Percentiles rank a stretch among this genome's conserved stretches.
These are phyloP conservation scores for Corythaeola cristata DNA, from an alignment of 2,113 vertebrate species.

Conservation along the genomic window DNA sequence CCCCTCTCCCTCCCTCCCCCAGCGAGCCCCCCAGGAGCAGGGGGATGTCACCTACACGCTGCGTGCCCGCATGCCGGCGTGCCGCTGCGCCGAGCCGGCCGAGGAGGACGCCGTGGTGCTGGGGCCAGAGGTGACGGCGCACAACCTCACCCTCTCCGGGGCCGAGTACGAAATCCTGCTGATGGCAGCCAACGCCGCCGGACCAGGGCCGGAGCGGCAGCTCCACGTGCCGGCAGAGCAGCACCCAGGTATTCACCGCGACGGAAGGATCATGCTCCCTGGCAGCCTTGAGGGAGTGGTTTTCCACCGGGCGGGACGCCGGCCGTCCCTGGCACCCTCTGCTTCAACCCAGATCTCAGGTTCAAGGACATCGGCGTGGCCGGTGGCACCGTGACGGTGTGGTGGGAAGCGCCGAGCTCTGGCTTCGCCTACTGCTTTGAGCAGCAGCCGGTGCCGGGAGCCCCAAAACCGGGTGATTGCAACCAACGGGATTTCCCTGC, in stretches of 20 bases:
- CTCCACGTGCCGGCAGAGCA: not conserved
- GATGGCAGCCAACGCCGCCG: rapidly evolving
- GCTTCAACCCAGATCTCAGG: not conserved
- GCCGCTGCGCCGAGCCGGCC: not conserved
- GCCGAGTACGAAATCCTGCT: slow-evolving; percentile 53
- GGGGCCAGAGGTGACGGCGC: not conserved
- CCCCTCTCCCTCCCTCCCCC: not conserved
- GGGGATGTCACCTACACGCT: not conserved
- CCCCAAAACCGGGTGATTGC: not conserved
- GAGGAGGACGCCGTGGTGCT: not conserved
- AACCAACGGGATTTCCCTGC: not conserved
- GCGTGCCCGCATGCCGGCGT: not conserved
- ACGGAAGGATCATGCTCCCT: rapidly evolving
- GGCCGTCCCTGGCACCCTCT: rapidly evolving
- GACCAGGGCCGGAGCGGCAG: rapidly evolving
- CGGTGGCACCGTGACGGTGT: rapidly evolving
- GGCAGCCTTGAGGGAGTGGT: not conserved
- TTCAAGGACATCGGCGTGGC: not conserved
- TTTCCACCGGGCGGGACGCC: no score
- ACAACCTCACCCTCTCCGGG: slow-evolving; percentile 27
- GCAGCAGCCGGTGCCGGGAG: not conserved
- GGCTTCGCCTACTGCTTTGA: slow-evolving; percentile 40
- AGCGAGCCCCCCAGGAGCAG: not conserved
- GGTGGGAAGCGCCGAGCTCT: not conserved
- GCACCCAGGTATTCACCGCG: not conserved